phyloP scores from a whole-genome alignment of 2,113 vertebrate genomes.

The Baryphthengus martii region DNA sequence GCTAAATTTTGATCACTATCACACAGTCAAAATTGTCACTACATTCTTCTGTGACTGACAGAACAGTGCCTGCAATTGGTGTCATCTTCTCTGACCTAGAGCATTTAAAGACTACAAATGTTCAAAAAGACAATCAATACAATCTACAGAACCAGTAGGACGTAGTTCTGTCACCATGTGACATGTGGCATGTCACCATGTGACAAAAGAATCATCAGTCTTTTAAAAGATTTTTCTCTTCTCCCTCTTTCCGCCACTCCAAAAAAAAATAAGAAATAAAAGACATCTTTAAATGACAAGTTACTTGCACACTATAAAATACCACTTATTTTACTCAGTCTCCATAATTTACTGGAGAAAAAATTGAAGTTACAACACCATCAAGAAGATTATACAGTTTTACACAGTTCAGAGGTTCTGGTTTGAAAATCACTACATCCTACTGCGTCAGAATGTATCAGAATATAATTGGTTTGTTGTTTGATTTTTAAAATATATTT shows the following conservation, averaged over 20 bases:
- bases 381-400: background rate
- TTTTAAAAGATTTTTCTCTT: background rate
- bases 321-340: background rate
- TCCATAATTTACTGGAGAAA: background rate
- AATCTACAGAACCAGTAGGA: constrained; percentile 53
- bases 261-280: background rate
- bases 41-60: background rate
- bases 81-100: background rate
- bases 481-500: background rate
- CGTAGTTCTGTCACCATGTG: background rate
- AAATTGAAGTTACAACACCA: background rate
- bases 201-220: background rate
- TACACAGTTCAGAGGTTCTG: background rate
- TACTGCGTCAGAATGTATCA: background rate
- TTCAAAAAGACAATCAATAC: constrained; percentile 38
- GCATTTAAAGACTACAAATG: constrained; percentile 21
- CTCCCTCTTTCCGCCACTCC: background rate
- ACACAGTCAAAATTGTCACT: background rate
- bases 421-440: background rate
- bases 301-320: background rate
- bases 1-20: background rate
- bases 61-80: background rate
- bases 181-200: background rate
- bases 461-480: background rate
- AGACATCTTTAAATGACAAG: background rate